These are phyloP conservation scores for Esox lucius DNA, from an alignment of 2,797 vertebrate genomes.

Conservation along the genomic window DNA sequence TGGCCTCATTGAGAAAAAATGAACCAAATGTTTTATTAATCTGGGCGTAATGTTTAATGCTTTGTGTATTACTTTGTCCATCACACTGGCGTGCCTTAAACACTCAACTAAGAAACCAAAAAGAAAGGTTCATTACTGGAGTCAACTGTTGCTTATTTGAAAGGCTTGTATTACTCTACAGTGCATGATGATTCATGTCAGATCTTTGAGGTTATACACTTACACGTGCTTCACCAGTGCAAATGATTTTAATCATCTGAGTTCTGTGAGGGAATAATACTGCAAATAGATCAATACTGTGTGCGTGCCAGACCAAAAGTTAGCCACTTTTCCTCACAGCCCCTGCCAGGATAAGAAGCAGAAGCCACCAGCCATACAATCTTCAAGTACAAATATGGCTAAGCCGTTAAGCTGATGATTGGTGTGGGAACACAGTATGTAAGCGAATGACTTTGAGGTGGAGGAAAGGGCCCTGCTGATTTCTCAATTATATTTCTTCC, in stretches of 20 bases:
- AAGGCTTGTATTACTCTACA: neutral
- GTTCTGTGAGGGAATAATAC: slow-evolving; percentile 57
- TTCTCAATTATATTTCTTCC: slow-evolving; percentile 80
- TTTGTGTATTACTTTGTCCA: neutral
- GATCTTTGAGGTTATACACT: slow-evolving; percentile 51
- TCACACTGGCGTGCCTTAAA: neutral
- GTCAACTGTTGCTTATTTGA: slow-evolving; percentile 27
- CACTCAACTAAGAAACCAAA: neutral
- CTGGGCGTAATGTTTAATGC: neutral
- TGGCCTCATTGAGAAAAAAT: neutral
- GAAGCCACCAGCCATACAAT: slow-evolving; percentile 73
- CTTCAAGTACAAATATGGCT: slow-evolving; percentile 82
- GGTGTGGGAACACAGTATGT: slow-evolving; percentile 78
- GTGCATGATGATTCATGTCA: slow-evolving; percentile 14
- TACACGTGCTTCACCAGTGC: slow-evolving; percentile 33
- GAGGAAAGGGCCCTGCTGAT: slow-evolving; percentile 74
- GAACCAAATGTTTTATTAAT: neutral
- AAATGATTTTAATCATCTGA: slow-evolving; percentile 61
- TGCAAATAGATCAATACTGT: slow-evolving; percentile 68
- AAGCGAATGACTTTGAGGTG: slow-evolving; percentile 79
- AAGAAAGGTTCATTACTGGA: slow-evolving; percentile 16
- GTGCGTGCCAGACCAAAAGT: slow-evolving; percentile 63
- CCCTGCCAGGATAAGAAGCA: slow-evolving; percentile 69
- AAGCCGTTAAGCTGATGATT: slow-evolving; percentile 82
- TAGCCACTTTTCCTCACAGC: slow-evolving; percentile 60